Evolutionary conservation across 2,797 vertebrate genomes (phyloP).

Genomic region (Rhinella marina): DNA sequence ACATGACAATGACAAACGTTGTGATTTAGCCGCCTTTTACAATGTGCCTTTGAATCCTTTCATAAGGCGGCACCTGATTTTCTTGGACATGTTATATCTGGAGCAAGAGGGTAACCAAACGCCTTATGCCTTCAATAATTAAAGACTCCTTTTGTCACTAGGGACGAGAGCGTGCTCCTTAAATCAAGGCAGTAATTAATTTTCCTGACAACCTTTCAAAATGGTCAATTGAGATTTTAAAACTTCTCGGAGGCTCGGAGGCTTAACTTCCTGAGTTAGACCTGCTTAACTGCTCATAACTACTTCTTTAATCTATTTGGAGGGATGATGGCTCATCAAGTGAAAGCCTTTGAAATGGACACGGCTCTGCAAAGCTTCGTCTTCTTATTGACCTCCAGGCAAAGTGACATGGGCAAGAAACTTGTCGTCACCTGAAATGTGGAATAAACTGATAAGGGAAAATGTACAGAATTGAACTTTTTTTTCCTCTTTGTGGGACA

Average conservation of each 20-base stretch:
- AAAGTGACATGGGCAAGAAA: background rate
- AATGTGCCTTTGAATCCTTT: slow-evolving; percentile 17
- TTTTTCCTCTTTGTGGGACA: background rate
- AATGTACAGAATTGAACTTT: background rate
- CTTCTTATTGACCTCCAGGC: background rate
- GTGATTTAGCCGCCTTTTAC: slow-evolving; percentile 17
- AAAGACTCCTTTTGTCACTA: slow-evolving; percentile 70
- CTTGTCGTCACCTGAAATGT: background rate
- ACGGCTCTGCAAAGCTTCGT: background rate
- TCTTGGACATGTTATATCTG: slow-evolving; percentile 60
- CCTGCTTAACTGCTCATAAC: background rate
- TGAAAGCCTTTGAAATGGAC: background rate
- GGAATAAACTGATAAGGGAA: background rate
- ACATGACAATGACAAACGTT: slow-evolving; percentile 54
- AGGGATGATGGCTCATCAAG: background rate
- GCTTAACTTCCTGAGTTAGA: slow-evolving; percentile 66
- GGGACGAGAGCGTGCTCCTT: slow-evolving; percentile 68
- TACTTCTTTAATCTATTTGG: slow-evolving; percentile 5
- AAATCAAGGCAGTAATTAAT: slow-evolving; percentile 75
- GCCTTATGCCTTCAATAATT: slow-evolving; percentile 67
- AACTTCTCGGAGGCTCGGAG: slow-evolving; percentile 66
- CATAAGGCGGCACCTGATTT: slow-evolving; percentile 39
- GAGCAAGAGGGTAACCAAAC: slow-evolving; percentile 63
- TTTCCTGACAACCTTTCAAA: slow-evolving; percentile 73
- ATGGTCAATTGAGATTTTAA: slow-evolving; percentile 71